phyloP scores from a whole-genome alignment of 1,140 invertebrate genomes.

The Triops cancriformis region DNA sequence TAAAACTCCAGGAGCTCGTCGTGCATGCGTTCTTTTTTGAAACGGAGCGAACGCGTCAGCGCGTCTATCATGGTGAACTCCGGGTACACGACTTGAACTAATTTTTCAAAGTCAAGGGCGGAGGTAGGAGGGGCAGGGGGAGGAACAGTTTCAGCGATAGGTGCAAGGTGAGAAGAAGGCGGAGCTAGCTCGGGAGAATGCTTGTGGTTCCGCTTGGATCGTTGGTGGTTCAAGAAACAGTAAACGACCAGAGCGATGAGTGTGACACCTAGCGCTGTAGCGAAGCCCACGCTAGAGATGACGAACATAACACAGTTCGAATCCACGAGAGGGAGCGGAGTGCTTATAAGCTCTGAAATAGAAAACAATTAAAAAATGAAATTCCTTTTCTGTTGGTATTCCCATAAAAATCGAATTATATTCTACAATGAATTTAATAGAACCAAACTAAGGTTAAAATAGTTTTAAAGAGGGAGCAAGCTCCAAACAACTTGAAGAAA shows the following conservation, averaged over 20 bases:
- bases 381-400: too few relatives aligned
- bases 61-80: slow-evolving; percentile 27
- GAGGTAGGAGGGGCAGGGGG: neutral
- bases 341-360: neutral
- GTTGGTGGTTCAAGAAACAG: slow-evolving; percentile 20
- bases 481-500: too few relatives aligned
- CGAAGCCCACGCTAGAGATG: slow-evolving; percentile 24
- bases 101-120: slow-evolving; percentile 17
- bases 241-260: slow-evolving; percentile 21
- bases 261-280: slow-evolving; percentile 26
- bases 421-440: too few relatives aligned
- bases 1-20: slow-evolving; percentile 27
- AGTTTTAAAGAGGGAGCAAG: too few relatives aligned
- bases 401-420: too few relatives aligned
- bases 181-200: neutral
- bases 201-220: slow-evolving; percentile 1
- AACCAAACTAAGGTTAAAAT: too few relatives aligned
- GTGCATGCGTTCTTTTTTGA: slow-evolving; percentile 28
- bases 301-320: slow-evolving; percentile 25
- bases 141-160: neutral
- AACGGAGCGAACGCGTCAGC: slow-evolving; percentile 24
- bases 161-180: neutral
- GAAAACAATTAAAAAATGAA: too few relatives aligned
- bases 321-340: slow-evolving; percentile 20
- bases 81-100: slow-evolving; percentile 25